These are phyloP conservation scores for Bombus consobrinus DNA, from an alignment of 1,140 invertebrate genomes.

Conservation along the genomic window DNA sequence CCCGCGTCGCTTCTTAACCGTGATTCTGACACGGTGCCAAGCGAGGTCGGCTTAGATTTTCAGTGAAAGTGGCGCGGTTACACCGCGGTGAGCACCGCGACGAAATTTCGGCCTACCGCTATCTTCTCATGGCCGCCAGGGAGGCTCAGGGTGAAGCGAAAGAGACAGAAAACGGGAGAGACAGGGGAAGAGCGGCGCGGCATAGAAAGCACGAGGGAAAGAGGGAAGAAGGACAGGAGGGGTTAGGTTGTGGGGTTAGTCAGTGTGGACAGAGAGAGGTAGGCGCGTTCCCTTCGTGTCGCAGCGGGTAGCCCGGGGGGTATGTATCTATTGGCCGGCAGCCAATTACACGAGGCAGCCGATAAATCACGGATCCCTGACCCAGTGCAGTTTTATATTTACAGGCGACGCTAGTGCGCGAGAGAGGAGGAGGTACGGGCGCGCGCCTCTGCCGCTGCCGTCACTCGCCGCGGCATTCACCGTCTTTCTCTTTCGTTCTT, in stretches of 20 bases:
- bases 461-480: conserved; percentile 31
- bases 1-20: conserved; percentile 20
- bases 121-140: neutral
- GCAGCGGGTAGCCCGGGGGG: conserved; percentile 55
- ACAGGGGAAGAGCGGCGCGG: neutral
- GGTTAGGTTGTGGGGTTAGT: neutral
- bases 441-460: conserved; percentile 8
- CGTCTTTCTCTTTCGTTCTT: conserved; percentile 47
- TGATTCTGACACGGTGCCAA: conserved; percentile 54
- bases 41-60: conserved; percentile 44
- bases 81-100: neutral
- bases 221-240: neutral
- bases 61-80: conserved; percentile 48
- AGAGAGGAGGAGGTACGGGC: conserved; percentile 35
- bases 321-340: conserved; percentile 76
- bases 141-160: neutral
- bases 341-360: conserved; percentile 78
- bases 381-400: conserved; percentile 83
- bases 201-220: neutral
- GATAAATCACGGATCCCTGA: conserved; percentile 82
- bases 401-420: conserved; percentile 58
- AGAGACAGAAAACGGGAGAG: neutral
- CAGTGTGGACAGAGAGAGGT: neutral
- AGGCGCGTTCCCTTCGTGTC: conserved; percentile 43
- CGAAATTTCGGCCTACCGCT: conserved; percentile 28